Evolutionary conservation across 2,113 vertebrate species (phyloP), one percentile per base, ranked within the genome.

Genomic region (Myocastor coypus): DNA sequence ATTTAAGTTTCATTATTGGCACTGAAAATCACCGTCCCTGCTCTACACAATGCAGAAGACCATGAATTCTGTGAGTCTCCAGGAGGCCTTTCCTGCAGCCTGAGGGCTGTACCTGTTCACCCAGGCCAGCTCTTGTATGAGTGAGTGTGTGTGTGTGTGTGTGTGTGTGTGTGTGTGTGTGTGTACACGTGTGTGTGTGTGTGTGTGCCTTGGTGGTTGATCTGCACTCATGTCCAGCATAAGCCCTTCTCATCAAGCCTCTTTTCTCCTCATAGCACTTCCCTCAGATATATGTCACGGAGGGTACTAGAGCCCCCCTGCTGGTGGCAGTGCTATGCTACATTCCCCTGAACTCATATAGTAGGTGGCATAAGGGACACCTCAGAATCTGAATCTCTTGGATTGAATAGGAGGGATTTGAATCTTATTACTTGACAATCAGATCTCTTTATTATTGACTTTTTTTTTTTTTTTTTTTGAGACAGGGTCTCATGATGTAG

Each of bases 1-100:
- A 37, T 32, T 69, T 78, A 75, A 69, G 55, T 40, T 95, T 97
- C 85, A 96, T 98, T 95, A 83, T 89, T 93, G 96, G 94, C 66
- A n/a, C 30, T 90, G 89, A 87, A 82, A 96, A 55, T 71, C 68
- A 46, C 3, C 88, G 92, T 94, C 94, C 78, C 10, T 84, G 24
- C 24, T 91, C 57, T 81, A 26, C n/a, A 13, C 61, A n/a, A 28
- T 83, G 42, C 61, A 59, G 80, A 86, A 89, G 42, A 66, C 46
- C 40, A 59, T 30, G n/a, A 57, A 92, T 89, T 30, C 34, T 80
- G 12, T 92, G 87, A 93, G 71, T 93, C 82, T 68, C 57, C 64
- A 50, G 59, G 63, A 81, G 78, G 73, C 20, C 69, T 57, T 91
- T 59, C 30, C 19, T 19, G 63, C 50, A 64, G 83, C 42, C 19